phyloP scores from a whole-genome alignment of 2,888 invertebrate genomes.

The Mesorhabditis belari region DNA sequence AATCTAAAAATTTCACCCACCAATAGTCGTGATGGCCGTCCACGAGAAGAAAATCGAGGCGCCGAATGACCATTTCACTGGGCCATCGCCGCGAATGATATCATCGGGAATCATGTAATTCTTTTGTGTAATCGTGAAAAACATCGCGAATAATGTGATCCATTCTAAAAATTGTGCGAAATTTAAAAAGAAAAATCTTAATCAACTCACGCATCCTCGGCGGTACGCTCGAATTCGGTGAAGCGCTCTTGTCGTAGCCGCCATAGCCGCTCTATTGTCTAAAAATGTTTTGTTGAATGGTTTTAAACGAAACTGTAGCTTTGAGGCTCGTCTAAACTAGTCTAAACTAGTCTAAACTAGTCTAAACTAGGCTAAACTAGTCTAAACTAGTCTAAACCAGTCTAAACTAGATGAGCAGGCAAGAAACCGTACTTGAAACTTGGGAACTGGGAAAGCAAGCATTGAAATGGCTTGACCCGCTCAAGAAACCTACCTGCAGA shows the following conservation, averaged over 20 bases:
- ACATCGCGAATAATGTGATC: constrained; percentile 45
- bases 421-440: too few relatives aligned
- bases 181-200: background rate
- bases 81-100: constrained; percentile 46
- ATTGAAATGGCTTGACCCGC: too few relatives aligned
- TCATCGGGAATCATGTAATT: constrained; percentile 52
- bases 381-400: too few relatives aligned
- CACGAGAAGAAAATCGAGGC: constrained; percentile 52
- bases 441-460: too few relatives aligned
- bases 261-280: background rate
- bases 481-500: too few relatives aligned
- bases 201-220: constrained; percentile 34
- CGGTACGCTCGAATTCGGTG: constrained; percentile 32
- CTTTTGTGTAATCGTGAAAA: constrained; percentile 48
- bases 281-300: background rate
- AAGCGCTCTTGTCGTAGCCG: constrained; percentile 10
- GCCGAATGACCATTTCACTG: constrained; percentile 51
- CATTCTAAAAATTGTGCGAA: constrained; percentile 28
- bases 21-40: constrained; percentile 53
- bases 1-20: constrained; percentile 18
- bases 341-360: too few relatives aligned
- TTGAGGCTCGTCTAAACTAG: too few relatives aligned
- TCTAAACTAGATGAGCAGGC: too few relatives aligned
- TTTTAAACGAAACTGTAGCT: too few relatives aligned
- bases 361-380: too few relatives aligned